Percentiles rank a stretch among this genome's conserved stretches.
Evolutionary conservation across 2,113 vertebrate genomes (phyloP).

Genomic region (Forbesichthys agassizii): DNA sequence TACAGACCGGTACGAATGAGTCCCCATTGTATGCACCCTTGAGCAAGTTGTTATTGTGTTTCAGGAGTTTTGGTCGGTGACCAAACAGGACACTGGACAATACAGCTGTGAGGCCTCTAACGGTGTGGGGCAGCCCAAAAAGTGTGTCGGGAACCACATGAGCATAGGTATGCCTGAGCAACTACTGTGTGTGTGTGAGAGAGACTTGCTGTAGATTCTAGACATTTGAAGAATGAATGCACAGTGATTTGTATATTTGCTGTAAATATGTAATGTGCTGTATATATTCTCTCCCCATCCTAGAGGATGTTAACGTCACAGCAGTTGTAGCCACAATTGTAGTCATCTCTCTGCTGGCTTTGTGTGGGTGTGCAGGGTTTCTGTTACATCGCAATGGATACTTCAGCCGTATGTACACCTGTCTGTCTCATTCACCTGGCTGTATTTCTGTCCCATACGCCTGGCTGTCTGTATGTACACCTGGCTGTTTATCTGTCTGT

Average conservation of each 20-base stretch:
- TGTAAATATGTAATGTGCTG: background rate
- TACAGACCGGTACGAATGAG: too few relatives aligned
- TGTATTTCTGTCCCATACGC: background rate
- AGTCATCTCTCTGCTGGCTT: constrained; percentile 72
- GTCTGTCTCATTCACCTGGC: constrained; percentile 26
- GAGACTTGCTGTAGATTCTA: background rate
- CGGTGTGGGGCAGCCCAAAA: constrained; percentile 53
- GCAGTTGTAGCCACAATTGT: constrained; percentile 80
- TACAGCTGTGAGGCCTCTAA: constrained; percentile 70
- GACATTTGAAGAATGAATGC: background rate
- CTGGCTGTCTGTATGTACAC: background rate
- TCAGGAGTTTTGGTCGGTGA: constrained; percentile 62
- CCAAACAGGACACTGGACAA: constrained; percentile 63
- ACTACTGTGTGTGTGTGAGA: background rate
- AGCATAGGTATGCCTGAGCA: constrained; percentile 57
- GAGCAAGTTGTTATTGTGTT: too few relatives aligned
- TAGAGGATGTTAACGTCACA: constrained; percentile 87
- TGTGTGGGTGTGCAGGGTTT: constrained; percentile 82
- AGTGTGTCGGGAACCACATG: constrained; percentile 66
- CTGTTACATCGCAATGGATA: constrained; percentile 86
- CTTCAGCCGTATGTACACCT: constrained; percentile 81
- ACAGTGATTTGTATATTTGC: background rate
- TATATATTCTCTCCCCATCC: background rate
- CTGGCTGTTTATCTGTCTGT: background rate
- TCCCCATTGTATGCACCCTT: too few relatives aligned